Base-by-base conservation (phyloP, 2,888 invertebrate genomes). In the Syrista parreyssii region DNA sequence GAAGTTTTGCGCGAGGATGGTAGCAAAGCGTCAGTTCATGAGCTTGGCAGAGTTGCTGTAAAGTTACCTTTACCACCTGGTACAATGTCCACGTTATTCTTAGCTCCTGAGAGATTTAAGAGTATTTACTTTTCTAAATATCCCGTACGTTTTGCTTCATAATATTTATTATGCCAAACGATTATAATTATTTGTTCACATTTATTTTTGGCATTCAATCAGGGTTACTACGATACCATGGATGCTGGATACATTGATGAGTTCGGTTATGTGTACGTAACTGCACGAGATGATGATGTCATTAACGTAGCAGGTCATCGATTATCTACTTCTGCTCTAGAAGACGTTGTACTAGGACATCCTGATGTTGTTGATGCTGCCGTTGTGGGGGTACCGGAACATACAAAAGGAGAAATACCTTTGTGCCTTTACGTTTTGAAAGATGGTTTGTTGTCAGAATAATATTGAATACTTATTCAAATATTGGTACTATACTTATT, bases 221-320 rank as follows among this genome's bases (percentile, higher is more conserved):
- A 97, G 97, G 97, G 97, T 4, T 97, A 95, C 91, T 97, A 98
- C 89, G 98, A 98, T 88, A 98, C 98, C 0, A 98, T 98, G 96
- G 98, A 98, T 89, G 97, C 97, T 0, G 98, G 98, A 0, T 97
- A 96, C 91, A 93, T 95, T 78, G 97, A 97, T 88, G 94, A 95
- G 76, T 94, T 95, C 83, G 97, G 97, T 0, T 96, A 96, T 77
- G 93, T 98, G 2, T 97, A 96, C 92, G 97, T 98, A 23, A 97
- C 97, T 75, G 96, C 98, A 0, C 93, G 98, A 55, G 97, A 97
- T 79, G 98, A 98, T 92, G 98, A 98, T 91, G 96, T 98, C 79
- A 98, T 98, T 86, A 98, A 98, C 90, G 98, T 98, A 1, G 97
- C 98, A 0, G 98, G 98, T 0, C 98, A 98, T 90, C 93, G 98